Evolutionary conservation across 2,113 vertebrate genomes (phyloP).

Genomic region (Carassius carassius): DNA sequence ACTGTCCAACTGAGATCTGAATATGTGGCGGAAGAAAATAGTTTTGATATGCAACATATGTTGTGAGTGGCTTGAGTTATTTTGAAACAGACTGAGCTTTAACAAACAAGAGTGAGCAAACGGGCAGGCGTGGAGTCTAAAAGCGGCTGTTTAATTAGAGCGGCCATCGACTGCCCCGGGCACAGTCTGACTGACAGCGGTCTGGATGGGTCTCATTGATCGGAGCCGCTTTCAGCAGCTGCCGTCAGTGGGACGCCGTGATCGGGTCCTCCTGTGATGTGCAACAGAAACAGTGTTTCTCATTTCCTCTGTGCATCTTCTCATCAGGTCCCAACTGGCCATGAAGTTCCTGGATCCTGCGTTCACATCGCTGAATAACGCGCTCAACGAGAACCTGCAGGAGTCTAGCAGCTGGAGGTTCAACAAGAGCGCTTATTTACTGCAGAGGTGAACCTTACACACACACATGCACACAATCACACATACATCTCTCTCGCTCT

Average conservation of each 20-base stretch:
- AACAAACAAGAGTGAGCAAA: conserved; percentile 51
- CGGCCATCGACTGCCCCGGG: conserved; percentile 55
- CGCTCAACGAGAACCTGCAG: conserved; percentile 87
- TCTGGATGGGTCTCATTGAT: conserved; percentile 57
- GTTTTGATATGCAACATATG: too few species aligned
- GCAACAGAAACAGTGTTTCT: conserved; percentile 51
- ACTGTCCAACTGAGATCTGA: too few species aligned
- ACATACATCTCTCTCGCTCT: too few species aligned
- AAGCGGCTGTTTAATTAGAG: conserved; percentile 59
- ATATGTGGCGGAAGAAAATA: too few species aligned
- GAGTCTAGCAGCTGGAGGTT: conserved; percentile 89
- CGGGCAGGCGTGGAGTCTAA: conserved; percentile 52
- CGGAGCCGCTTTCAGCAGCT: not conserved
- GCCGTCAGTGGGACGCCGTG: not conserved
- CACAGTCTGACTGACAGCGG: conserved; percentile 30
- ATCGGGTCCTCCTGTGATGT: conserved; percentile 47
- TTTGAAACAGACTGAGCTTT: conserved; percentile 42
- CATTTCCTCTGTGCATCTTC: conserved; percentile 13
- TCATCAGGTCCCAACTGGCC: conserved; percentile 88
- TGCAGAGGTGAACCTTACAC: conserved; percentile 80
- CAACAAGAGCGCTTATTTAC: conserved; percentile 86
- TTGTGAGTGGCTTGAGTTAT: too few species aligned
- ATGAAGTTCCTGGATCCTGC: conserved; percentile 96
- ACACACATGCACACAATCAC: not conserved
- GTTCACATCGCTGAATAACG: conserved; percentile 84